phyloP scores from a whole-genome alignment of 2,113 vertebrate genomes.

The Channa argus region DNA sequence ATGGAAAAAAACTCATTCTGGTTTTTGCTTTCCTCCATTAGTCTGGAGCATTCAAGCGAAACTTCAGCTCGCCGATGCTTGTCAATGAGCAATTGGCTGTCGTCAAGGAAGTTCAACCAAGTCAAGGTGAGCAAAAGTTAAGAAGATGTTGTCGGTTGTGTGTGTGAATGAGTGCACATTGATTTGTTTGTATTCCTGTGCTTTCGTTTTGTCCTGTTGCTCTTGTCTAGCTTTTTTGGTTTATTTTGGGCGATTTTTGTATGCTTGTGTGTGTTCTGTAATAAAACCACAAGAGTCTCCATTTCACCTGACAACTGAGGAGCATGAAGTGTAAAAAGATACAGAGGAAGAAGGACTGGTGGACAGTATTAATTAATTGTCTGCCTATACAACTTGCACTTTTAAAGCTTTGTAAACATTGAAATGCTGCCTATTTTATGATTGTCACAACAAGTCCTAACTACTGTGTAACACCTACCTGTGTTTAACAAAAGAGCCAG shows the following conservation, averaged over 20 bases:
- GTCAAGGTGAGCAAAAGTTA: constrained; percentile 73
- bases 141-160: not conserved
- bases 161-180: constrained; percentile 7
- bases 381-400: constrained; percentile 19
- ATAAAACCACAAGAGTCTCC: constrained; percentile 64
- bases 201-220: constrained; percentile 57
- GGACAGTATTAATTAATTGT: constrained; percentile 18
- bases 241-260: constrained; percentile 48
- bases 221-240: constrained; percentile 47
- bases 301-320: constrained; percentile 54
- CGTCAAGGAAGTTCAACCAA: constrained; percentile 84
- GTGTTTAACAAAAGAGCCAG: not conserved
- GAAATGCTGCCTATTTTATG: constrained; percentile 11
- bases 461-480: not conserved
- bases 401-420: constrained; percentile 50
- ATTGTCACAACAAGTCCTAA: not conserved
- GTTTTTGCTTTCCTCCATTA: constrained; percentile 63
- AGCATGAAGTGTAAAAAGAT: constrained; percentile 65
- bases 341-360: constrained; percentile 57
- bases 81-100: constrained; percentile 85
- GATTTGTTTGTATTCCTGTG: constrained; percentile 43
- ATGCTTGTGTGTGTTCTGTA: constrained; percentile 50
- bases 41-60: constrained; percentile 91
- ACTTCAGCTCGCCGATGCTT: constrained; percentile 92
- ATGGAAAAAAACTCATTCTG: constrained; percentile 25